Evolutionary conservation across 2,113 vertebrate species (phyloP).

Genomic region (Cavia aperea): DNA sequence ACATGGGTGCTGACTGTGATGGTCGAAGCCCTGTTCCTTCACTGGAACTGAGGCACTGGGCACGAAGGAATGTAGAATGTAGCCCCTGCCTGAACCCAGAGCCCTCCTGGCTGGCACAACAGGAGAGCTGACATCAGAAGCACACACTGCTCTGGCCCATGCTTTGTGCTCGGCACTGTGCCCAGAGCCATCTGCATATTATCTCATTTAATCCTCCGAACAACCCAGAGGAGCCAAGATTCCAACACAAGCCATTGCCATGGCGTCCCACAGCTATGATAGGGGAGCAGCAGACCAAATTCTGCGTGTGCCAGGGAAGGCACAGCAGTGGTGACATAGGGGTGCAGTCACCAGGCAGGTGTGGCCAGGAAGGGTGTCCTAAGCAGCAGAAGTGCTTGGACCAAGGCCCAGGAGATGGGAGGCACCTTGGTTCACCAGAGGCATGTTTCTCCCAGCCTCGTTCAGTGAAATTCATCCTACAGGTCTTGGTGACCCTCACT

Average conservation of each 20-base stretch:
- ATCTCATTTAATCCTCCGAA: slow-evolving; percentile 44
- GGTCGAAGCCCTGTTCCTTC: neutral
- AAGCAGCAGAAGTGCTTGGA: neutral
- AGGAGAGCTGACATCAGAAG: neutral
- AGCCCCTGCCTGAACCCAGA: neutral
- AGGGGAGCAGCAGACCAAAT: neutral
- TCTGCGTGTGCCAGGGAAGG: neutral
- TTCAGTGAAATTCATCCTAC: neutral
- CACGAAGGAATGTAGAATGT: neutral
- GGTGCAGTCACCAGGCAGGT: neutral
- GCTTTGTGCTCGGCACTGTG: neutral
- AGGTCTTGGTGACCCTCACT: neutral
- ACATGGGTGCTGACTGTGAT: neutral
- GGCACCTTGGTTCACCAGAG: neutral
- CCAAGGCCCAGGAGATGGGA: neutral
- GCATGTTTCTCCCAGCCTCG: neutral
- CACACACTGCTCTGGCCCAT: neutral
- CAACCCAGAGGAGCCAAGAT: neutral
- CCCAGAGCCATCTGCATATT: neutral
- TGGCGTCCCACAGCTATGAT: neutral
- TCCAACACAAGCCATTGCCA: neutral
- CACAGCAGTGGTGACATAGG: neutral
- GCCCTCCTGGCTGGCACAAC: neutral
- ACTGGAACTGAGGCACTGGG: neutral
- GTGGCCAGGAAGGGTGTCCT: neutral